These are phyloP conservation scores for Lytechinus pictus DNA, from an alignment of 35 echinoderm and acorn worm genomes.

Conservation along the genomic window DNA sequence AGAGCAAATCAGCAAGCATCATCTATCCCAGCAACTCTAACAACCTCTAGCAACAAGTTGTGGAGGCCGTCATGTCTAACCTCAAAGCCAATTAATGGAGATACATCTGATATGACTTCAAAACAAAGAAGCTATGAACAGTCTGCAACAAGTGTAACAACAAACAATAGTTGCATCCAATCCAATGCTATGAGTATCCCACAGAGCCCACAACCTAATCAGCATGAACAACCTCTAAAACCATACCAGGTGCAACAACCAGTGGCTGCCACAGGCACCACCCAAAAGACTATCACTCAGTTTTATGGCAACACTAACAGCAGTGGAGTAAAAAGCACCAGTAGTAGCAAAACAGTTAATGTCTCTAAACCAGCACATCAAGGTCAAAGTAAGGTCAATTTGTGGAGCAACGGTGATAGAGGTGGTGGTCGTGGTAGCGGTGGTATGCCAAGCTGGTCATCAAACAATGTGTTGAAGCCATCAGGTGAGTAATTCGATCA, in stretches of 20 bases:
- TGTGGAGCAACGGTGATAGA: conserved; percentile 13
- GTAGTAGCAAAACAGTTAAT: background rate
- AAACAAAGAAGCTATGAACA: background rate
- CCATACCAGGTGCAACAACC: conserved; percentile 7
- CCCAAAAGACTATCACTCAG: conserved; percentile 27
- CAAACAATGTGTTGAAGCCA: background rate
- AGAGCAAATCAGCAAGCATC: background rate
- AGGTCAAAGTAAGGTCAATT: background rate
- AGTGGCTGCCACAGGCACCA: background rate
- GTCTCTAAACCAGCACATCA: background rate
- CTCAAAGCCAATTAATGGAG: background rate
- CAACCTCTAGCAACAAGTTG: background rate
- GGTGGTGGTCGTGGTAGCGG: background rate
- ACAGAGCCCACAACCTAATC: background rate
- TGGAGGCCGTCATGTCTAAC: background rate
- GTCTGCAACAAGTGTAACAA: background rate
- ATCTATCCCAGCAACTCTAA: background rate
- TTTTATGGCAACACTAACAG: background rate
- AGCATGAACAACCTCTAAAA: background rate
- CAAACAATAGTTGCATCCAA: background rate
- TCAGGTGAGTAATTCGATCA: background rate
- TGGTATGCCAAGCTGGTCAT: background rate
- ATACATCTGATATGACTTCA: background rate
- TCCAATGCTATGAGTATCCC: conserved; percentile 5
- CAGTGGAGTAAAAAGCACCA: background rate